Evolutionary conservation across 2,888 invertebrate genomes (phyloP), one percentile per base, ranked within the genome.

Genomic region (Thyatira batis): DNA sequence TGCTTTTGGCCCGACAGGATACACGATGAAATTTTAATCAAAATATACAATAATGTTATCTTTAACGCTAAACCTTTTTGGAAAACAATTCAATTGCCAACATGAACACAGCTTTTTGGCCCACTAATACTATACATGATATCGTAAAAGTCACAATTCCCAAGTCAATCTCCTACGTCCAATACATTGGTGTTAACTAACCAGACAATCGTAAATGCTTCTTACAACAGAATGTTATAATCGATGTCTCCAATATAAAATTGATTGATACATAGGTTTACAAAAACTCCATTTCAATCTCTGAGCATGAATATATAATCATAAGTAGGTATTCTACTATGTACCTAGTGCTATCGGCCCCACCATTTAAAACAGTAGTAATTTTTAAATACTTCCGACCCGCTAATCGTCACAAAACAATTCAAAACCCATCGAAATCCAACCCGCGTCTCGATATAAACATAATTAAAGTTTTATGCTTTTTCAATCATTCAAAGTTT

Each of bases 61-160:
- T 6, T 13, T 39, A 39, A 39, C 8, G 17, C 6, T 39, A 39
- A 39, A 46, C 45, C 2, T 33, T 13, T 30, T 45, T 44, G 13
- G 28, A 33, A 46, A 46, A 28, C 13, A 17, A 30, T 51, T 45
- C 30, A 46, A 49, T 21, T 44, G 52, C 28, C 20, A 45, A 13
- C 50, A 17, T 45, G 39, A 39, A 39, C 39, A 39, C 39, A 39
- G 39, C 39, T 39, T 39, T 39, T 39, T 39, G 39, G 39, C 39
- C 39, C 39, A 39, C 39, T 39, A 39, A 39, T 39, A 39, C 33
- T 39, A n/a, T 39, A 39, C 39, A 39, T 8, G n/a, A 17, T 39
- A 13, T 17, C 39, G 39, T 39, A 39, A 39, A 13, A 39, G 13
- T 39, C 2, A 39, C 39, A 39, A 39, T 39, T 39, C 39, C 39